Evolutionary conservation across 2,113 vertebrate genomes (phyloP), one percentile per base, ranked within the genome.

Genomic region (Chloropsis cyanopogon): DNA sequence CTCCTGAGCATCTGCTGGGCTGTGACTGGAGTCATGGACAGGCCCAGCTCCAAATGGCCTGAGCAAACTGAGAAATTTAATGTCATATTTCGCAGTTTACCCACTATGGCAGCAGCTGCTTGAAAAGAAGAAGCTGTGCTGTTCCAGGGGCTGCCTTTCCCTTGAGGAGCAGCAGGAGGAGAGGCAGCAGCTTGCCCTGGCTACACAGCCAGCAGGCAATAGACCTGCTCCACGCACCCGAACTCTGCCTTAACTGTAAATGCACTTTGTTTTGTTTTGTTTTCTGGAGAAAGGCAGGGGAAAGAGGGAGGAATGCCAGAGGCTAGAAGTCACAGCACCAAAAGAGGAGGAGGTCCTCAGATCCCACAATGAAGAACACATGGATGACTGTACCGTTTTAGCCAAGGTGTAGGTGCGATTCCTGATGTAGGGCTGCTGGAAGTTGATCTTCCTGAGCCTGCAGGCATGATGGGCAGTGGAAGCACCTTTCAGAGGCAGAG

Each of bases 401-500:
- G 98, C 97, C 92, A 98, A 86, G 15, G 80, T 96, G 71, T 97
- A 97, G 86, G 97, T 98, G 23, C 68, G 78, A 59, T 98, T 98
- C 96, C 65, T 96, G 87, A 98, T 96, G 42, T 94, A 96, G 7
- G 77, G 21, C 52, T 49, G 57, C 83, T 95, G 89, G 63, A 98
- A 98, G 63, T 82, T 26, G 44, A 52, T 33, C 71, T 68, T 63
- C 13, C 76, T 50, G 15, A 98, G 96, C 12, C 17, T 96, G 95
- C 98, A 98, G 49, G 72, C 47, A 4, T 92, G 60, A 22, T 73
- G 54, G 37, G 69, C 3, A 3, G 50, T 8, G 47, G 85, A 90
- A 64, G 39, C 21, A 41, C 71, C 94, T 69, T 93, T 75, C 4
- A 64, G 91, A 19, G 89, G 73, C 50, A 76, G 83, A 57, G 96